Base-by-base conservation (phyloP, 2,113 vertebrate species). In the Mirounga angustirostris region DNA sequence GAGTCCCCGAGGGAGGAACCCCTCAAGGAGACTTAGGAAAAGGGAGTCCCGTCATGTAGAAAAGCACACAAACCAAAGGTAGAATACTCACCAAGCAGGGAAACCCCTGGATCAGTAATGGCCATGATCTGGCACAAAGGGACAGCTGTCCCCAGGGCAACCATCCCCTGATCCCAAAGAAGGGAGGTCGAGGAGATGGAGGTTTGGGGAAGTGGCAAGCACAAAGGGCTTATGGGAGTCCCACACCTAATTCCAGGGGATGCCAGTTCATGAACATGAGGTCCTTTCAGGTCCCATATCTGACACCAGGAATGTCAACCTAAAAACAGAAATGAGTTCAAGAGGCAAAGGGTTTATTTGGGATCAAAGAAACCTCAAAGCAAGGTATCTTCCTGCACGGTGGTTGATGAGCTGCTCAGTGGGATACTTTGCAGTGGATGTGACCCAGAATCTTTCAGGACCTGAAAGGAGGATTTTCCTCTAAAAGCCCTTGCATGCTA, bases 391-490 rank as follows among this genome's bases (percentile, higher is more conserved):
- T 92, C 56, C 50, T 74, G 33, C 59, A 26, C 4, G 7, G 36
- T 54, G 1, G 11, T 54, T 84, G 50, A 89, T n/a, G 10, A 76
- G n/a, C 28, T 81, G 40, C 43, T 24, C 50, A 67, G 40, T 28
- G 63, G 33, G 65, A 36, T 58, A 36, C 56, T 86, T 89, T 52
- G 33, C 24, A 61, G 9, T 26, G 43, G 33, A 26, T 13, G 59
- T n/a, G 61, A 74, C 78, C 83, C 56, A 88, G 94, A 91, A 63
- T 30, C 40, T 33, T 67, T 94, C 19, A 91, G 46, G 33, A 87
- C 11, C 52, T 10, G 7, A 58, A 94, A 59, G 54, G 11, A 13
- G 22, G 3, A 50, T 1, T 63, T 71, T 28, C 30, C 89, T 90
- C 21, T 24, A 56, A 87, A 40, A 85, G 16, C 14, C 7, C 36